A percentile compares a stretch with the other conserved stretches of the same genome.
phyloP scores from a whole-genome alignment of 1,140 invertebrate species.

The Aphis craccivora region DNA sequence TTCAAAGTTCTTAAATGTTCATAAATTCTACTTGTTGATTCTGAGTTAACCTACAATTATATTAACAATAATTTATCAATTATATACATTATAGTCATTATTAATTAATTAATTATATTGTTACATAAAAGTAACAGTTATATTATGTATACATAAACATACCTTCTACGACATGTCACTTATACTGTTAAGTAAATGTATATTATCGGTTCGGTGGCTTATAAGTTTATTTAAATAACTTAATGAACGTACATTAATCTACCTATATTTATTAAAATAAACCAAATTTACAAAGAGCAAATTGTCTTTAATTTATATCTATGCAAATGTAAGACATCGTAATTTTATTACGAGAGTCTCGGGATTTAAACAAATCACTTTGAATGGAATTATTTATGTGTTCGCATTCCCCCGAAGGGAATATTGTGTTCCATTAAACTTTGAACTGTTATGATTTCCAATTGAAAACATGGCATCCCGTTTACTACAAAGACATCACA shows the following conservation, averaged over 20 bases:
- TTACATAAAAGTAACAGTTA: not conserved
- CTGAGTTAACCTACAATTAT: not conserved
- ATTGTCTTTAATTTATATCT: not conserved
- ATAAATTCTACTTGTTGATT: not conserved
- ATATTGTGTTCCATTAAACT: constrained; percentile 3
- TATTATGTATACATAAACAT: too few species aligned
- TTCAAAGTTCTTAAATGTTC: not conserved
- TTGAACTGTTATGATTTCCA: not conserved
- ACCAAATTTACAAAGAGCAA: not conserved
- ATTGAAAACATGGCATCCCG: not conserved
- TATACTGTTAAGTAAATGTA: not conserved
- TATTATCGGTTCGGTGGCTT: not conserved
- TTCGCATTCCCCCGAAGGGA: not conserved
- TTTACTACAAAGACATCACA: not conserved
- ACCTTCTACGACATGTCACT: not conserved
- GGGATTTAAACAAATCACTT: not conserved
- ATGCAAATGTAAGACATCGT: not conserved
- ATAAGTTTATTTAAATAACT: not conserved
- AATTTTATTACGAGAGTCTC: not conserved
- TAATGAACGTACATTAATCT: not conserved
- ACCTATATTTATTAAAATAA: not conserved
- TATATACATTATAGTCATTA: not conserved
- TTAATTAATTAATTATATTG: not conserved
- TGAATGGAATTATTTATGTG: not conserved
- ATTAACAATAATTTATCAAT: not conserved